phyloP scores from a whole-genome alignment of 2,888 invertebrate species.

The Salticus scenicus region DNA sequence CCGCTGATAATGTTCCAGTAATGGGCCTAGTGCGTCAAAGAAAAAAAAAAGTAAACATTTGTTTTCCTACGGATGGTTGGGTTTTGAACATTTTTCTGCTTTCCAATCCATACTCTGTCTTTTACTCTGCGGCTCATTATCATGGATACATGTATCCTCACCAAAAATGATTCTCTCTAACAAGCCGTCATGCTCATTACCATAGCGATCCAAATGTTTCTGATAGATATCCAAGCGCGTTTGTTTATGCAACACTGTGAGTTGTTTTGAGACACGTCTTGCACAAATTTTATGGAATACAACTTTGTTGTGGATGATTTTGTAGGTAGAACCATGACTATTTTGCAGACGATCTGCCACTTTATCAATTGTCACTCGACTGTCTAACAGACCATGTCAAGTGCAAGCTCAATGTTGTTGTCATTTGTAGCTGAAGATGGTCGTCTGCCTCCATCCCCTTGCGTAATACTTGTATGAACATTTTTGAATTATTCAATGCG shows the following conservation, averaged over 20 bases:
- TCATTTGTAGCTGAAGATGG: too few species aligned
- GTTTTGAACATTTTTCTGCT: slow-evolving; percentile 30
- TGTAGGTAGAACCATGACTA: neutral
- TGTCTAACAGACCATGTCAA: neutral
- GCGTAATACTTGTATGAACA: neutral
- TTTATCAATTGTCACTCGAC: neutral
- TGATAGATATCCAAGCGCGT: neutral
- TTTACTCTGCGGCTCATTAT: slow-evolving; percentile 27
- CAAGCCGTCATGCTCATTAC: slow-evolving; percentile 19
- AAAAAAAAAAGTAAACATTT: neutral
- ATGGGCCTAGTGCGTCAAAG: neutral
- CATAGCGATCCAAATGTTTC: neutral
- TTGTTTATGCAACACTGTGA: neutral
- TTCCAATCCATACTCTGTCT: slow-evolving; percentile 3
- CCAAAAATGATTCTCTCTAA: slow-evolving; percentile 11
- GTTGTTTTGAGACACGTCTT: slow-evolving; percentile 26
- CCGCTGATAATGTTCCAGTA: slow-evolving; percentile 18
- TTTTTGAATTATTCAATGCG: neutral
- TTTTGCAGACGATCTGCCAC: neutral
- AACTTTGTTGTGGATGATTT: slow-evolving; percentile 20
- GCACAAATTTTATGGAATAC: slow-evolving; percentile 28
- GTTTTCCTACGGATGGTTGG: slow-evolving; percentile 13
- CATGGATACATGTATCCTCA: slow-evolving; percentile 4
- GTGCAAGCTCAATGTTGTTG: too few species aligned
- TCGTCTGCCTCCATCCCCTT: too few species aligned